Evolutionary conservation across 1,140 invertebrate genomes (phyloP), one percentile per base, ranked within the genome.

Genomic region (Harpegnathos saltator): DNA sequence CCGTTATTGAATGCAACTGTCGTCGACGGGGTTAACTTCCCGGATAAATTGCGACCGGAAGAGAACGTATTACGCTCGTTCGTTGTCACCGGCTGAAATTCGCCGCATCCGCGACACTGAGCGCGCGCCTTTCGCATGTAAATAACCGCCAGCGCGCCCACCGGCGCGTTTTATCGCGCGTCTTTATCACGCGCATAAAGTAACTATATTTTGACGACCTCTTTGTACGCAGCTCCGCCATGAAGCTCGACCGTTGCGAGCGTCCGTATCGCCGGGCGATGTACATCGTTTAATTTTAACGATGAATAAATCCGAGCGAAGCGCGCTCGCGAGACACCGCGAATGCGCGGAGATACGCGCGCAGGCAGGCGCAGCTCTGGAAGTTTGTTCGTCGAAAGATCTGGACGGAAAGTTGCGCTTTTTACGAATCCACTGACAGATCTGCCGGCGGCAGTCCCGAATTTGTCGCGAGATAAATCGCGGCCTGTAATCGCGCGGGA

Each of bases 1-100:
- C 69, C 65, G 52, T 71, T 80, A 80, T 69, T 59, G 52, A 80
- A 71, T 71, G 65, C 75, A 38, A 71, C 52, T 80, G 75, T 80
- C 65, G 75, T 71, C 52, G 75, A 71, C 65, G 75, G 52, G 75
- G 58, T 80, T 80, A 80, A 44, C 65, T 71, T 80, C 52, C 68
- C 17, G 65, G 38, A 71, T 58, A 71, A 71, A 80, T 80, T 80
- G 52, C 52, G 33, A 29, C 33, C 52, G 75, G 75, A 44, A 78
- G 75, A 68, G 69, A 80, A 80, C 17, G 52, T 80, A 80, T 80
- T 59, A 71, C 52, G 33, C 65, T 48, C 38, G 17, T 80, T 71
- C 24, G 22, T 80, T 50, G 75, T 80, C 66, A 69, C 24, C 52
- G 17, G 50, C 65, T 59, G 65, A 80, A 80, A 71, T 80, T 80